These are phyloP conservation scores for Nephila pilipes DNA, from an alignment of 1,140 invertebrate genomes.

Conservation along the genomic window DNA sequence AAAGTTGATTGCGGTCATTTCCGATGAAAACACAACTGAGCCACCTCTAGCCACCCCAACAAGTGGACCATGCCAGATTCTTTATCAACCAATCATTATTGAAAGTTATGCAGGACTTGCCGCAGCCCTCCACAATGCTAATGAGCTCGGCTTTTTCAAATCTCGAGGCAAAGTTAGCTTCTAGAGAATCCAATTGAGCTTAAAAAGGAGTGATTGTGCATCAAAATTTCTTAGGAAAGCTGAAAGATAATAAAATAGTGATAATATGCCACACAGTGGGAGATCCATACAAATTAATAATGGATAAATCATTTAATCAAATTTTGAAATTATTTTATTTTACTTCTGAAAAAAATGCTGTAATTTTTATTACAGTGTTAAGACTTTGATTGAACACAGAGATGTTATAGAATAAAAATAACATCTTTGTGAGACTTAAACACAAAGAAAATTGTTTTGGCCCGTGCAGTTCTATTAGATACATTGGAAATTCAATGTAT, in stretches of 20 bases:
- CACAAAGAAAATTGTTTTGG: too few species aligned
- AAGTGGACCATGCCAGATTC: conserved; percentile 80
- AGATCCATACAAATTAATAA: too few species aligned
- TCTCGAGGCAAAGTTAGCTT: conserved; percentile 92
- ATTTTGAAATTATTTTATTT: background rate
- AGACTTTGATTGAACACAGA: too few species aligned
- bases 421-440: too few species aligned
- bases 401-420: too few species aligned
- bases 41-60: conserved; percentile 82
- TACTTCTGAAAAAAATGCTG: too few species aligned
- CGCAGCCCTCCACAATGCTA: conserved; percentile 91
- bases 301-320: too few species aligned
- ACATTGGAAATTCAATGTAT: too few species aligned
- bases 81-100: conserved; percentile 88
- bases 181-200: conserved; percentile 82
- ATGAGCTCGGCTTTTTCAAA: conserved; percentile 91
- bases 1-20: conserved; percentile 79
- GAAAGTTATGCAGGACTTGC: conserved; percentile 90
- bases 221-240: conserved; percentile 49
- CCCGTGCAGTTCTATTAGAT: too few species aligned
- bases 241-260: too few species aligned
- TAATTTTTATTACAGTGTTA: too few species aligned
- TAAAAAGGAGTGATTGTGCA: conserved; percentile 38
- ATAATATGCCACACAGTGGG: too few species aligned
- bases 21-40: conserved; percentile 83